Percentiles rank a stretch among this genome's conserved stretches.
Evolutionary conservation across 2,888 invertebrate species (phyloP).

Genomic region (Theristus sp.): DNA sequence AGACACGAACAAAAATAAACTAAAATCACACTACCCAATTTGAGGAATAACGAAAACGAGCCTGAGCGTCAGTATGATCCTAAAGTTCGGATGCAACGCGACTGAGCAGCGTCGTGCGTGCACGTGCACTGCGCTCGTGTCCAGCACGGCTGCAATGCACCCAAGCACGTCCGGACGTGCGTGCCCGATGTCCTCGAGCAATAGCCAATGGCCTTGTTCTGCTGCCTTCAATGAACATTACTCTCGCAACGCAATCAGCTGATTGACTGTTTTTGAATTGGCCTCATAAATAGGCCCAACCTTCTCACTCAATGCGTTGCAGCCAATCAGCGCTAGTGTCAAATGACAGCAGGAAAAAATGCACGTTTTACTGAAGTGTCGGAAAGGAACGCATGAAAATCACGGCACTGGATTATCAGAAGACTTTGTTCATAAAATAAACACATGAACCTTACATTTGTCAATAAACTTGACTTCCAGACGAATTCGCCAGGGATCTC

Average conservation of each 20-base stretch:
- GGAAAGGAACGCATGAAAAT: not conserved
- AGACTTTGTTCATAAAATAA: no score
- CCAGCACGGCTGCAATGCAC: constrained; percentile 54
- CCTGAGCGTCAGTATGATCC: constrained; percentile 71
- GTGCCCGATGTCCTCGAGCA: constrained; percentile 83
- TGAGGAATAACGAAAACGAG: no score
- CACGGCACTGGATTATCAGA: no score
- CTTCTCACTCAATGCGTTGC: no score
- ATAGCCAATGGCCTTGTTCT: constrained; percentile 64
- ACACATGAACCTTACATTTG: no score
- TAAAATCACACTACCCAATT: not conserved
- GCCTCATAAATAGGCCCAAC: no score
- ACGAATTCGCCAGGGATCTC: constrained; percentile 91
- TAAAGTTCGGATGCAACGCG: constrained; percentile 62
- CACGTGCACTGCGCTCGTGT: constrained; percentile 58
- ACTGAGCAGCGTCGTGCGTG: constrained; percentile 74
- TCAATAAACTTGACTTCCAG: constrained; percentile 70
- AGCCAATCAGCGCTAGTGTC: no score
- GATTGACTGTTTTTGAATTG: no score
- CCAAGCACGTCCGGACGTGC: constrained; percentile 82
- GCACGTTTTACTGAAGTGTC: no score
- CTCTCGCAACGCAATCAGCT: no score
- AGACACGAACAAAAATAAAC: not conserved
- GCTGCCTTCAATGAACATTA: constrained; percentile 53
- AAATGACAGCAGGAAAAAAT: no score